Evolutionary conservation across 2,113 vertebrate genomes (phyloP).

Genomic region (Carettochelys insculpta): DNA sequence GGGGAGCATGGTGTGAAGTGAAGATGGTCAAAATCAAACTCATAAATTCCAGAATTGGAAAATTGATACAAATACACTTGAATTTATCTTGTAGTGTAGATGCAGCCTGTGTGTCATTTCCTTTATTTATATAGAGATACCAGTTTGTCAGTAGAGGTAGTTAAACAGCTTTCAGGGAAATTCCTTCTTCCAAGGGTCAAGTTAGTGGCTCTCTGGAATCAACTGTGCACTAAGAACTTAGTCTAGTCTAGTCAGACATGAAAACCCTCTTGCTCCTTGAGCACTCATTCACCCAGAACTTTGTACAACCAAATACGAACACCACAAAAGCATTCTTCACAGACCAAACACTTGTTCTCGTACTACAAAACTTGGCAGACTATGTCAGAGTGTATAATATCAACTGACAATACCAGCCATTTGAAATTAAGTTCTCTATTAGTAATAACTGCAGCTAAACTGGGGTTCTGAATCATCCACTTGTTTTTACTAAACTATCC

Average conservation of each 20-base stretch:
- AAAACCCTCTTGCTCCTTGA: background rate
- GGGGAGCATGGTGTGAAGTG: no score
- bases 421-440: background rate
- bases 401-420: background rate
- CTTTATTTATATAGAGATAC: background rate
- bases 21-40: no score
- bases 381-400: accelerated
- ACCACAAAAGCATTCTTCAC: background rate
- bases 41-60: no score
- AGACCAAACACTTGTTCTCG: background rate
- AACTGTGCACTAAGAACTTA: background rate
- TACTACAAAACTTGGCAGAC: background rate
- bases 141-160: background rate
- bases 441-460: background rate
- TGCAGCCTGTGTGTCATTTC: background rate
- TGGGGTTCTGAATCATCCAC: background rate
- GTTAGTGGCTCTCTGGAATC: background rate
- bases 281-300: no score
- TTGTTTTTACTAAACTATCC: background rate
- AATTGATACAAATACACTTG: no score
- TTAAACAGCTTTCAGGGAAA: background rate
- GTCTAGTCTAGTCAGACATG: background rate
- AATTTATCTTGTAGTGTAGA: no score
- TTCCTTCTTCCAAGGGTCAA: background rate
- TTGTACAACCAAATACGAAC: background rate